phyloP scores from a whole-genome alignment of 2,113 vertebrate genomes.

The Climacteris rufus region DNA sequence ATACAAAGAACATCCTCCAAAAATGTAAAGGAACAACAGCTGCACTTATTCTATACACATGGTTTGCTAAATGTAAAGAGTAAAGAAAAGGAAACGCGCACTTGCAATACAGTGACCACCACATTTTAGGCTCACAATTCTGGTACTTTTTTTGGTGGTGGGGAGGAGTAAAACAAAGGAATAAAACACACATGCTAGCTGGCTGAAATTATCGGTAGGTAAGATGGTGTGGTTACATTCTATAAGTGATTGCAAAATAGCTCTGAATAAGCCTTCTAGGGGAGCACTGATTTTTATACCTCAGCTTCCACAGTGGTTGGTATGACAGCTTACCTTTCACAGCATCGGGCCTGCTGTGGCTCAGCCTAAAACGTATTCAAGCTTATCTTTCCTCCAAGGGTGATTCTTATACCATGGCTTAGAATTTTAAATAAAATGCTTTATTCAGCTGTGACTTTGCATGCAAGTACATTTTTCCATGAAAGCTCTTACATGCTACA shows the following conservation, averaged over 20 bases:
- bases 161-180: background rate
- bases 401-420: background rate
- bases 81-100: background rate
- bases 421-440: conserved; percentile 13
- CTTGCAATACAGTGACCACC: background rate
- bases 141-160: background rate
- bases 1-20: background rate
- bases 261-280: conserved; percentile 40
- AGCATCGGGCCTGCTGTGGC: background rate
- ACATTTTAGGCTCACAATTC: background rate
- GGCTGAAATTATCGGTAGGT: background rate
- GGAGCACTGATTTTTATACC: conserved; percentile 14
- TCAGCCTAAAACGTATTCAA: background rate
- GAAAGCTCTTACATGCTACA: background rate
- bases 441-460: conserved; percentile 15
- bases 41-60: background rate
- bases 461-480: background rate
- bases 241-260: conserved; percentile 7
- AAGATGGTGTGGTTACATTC: background rate
- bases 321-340: conserved; percentile 27
- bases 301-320: background rate
- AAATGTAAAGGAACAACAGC: background rate
- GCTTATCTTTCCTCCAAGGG: conserved; percentile 30
- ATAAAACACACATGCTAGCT: background rate
- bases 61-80: background rate